Base-by-base conservation (phyloP, 2,113 vertebrate genomes). In the Malurus elegans region DNA sequence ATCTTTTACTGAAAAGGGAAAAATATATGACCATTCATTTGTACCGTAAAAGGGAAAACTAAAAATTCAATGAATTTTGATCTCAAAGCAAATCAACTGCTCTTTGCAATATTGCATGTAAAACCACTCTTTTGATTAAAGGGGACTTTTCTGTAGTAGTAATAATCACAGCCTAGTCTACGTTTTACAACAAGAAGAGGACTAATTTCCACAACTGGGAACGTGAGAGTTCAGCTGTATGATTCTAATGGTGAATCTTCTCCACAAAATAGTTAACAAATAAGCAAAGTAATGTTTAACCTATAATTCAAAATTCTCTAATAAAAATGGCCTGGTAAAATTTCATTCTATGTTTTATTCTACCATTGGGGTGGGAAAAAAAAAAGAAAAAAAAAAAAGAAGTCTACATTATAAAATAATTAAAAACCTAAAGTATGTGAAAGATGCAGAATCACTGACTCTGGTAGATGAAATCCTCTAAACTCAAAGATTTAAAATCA, bases 1-100 rank as follows among this genome's bases (percentile, higher is more conserved):
- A 97, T 90, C 71, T 96, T 95, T 97, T 97, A 97, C 95, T 97
- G 95, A 97, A 97, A 97, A 97, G 86, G 96, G 86, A 93, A 97
- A 97, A 97, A 97, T 97, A 97, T 83, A 97, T 67, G 75, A 65
- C 64, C 53, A 40, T 66, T 97, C 70, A 90, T 94, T 98, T 95
- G 93, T 96, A 96, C 93, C 95, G 89, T 97, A 97, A 97, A 97
- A 97, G 96, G 94, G 50, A 84, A 97, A 90, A 44, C 60, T 95
- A 95, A 93, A 95, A 96, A 95, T 88, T 34, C 73, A 82, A 16
- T 80, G 3, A 89, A 79, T 70, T 60, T 82, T 84, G 53, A 45
- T 93, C 70, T 90, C 50, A 81, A 97, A 96, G 69, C 42, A 47
- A 73, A 95, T 40, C 7, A 44, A 44, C 75, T 95, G 6, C 36